Evolutionary conservation across 1,140 invertebrate species (phyloP).

Genomic region (Leptoteleia sp.): DNA sequence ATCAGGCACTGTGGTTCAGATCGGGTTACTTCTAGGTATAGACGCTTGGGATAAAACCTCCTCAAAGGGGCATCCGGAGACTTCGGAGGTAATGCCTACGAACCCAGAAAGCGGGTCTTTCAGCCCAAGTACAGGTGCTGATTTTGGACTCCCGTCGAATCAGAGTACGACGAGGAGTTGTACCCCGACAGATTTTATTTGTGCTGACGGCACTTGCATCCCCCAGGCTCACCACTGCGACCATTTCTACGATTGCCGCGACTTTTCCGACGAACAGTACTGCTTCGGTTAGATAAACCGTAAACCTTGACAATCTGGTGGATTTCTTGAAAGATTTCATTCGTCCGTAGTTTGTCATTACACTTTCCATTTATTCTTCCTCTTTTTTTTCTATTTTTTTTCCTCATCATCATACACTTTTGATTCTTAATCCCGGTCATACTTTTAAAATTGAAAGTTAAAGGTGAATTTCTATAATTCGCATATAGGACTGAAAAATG

Average conservation of each 20-base stretch:
- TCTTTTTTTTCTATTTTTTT: too few relatives aligned
- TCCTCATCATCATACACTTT: too few relatives aligned
- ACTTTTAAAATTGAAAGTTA: too few relatives aligned
- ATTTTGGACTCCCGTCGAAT: slow-evolving; percentile 71
- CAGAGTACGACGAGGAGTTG: slow-evolving; percentile 77
- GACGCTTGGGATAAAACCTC: slow-evolving; percentile 76
- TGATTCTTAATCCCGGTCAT: too few relatives aligned
- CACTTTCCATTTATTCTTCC: too few relatives aligned
- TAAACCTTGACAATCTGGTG: slow-evolving; percentile 74
- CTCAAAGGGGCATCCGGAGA: slow-evolving; percentile 71
- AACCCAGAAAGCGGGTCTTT: slow-evolving; percentile 70
- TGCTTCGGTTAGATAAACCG: slow-evolving; percentile 86
- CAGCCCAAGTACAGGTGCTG: slow-evolving; percentile 71
- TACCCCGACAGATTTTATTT: slow-evolving; percentile 83
- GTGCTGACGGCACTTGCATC: slow-evolving; percentile 86
- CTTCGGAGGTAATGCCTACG: slow-evolving; percentile 67
- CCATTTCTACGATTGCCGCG: slow-evolving; percentile 93
- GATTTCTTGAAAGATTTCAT: too few relatives aligned
- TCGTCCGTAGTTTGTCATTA: too few relatives aligned
- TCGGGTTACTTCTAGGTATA: slow-evolving; percentile 80
- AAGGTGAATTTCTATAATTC: too few relatives aligned
- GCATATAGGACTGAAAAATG: too few relatives aligned
- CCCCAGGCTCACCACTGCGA: slow-evolving; percentile 88
- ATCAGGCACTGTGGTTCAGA: slow-evolving; percentile 73
- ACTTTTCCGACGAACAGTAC: slow-evolving; percentile 95